These are phyloP conservation scores for Empis stercorea DNA, from an alignment of 2,888 invertebrate genomes.

Conservation along the genomic window DNA sequence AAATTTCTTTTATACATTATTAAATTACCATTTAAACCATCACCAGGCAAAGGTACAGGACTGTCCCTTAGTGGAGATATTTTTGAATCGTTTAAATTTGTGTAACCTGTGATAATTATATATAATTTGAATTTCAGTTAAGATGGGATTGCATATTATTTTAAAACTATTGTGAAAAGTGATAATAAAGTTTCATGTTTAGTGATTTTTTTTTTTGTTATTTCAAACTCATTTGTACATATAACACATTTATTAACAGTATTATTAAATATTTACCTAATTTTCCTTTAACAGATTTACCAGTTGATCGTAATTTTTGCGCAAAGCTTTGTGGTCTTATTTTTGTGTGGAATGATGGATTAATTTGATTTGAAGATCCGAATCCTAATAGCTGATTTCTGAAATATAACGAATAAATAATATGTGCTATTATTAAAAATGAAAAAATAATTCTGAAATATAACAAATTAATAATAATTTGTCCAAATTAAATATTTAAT, in stretches of 20 bases:
- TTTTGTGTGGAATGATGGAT: constrained; percentile 34
- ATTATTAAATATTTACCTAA: constrained; percentile 22
- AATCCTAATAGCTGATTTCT: constrained; percentile 25
- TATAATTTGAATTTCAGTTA: too few relatives aligned
- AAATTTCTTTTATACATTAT: neutral
- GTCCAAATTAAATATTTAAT: too few relatives aligned
- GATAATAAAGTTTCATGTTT: too few relatives aligned
- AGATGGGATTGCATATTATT: too few relatives aligned
- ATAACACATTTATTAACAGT: too few relatives aligned
- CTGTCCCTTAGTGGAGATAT: constrained; percentile 51
- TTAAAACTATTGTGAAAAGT: too few relatives aligned
- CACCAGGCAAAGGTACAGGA: constrained; percentile 24
- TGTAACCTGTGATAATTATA: constrained; percentile 44
- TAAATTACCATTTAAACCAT: neutral
- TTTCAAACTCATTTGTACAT: too few relatives aligned
- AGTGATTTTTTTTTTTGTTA: too few relatives aligned
- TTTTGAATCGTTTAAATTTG: constrained; percentile 63
- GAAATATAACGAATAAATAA: too few relatives aligned
- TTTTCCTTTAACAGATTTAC: constrained; percentile 68
- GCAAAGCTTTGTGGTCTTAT: constrained; percentile 74
- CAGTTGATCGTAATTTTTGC: constrained; percentile 71
- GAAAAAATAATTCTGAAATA: too few relatives aligned
- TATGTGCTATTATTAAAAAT: too few relatives aligned
- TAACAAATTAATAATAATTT: too few relatives aligned
- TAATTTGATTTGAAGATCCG: constrained; percentile 30